Conservation (phyloP, 2,888 invertebrate genomes). For the Gymnocheta viridis region DNA sequence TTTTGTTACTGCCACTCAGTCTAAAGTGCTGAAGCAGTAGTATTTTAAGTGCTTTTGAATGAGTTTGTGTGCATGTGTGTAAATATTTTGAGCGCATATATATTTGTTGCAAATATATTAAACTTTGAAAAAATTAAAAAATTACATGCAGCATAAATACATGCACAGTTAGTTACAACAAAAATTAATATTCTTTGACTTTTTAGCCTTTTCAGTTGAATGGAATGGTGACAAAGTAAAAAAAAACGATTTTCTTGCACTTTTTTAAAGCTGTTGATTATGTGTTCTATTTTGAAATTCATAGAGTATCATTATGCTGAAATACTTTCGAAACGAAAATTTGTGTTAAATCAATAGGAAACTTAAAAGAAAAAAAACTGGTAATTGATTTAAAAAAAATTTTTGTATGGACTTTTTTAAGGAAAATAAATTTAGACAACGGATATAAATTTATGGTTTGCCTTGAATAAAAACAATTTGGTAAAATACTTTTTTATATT, state of each 20-base stretch:
- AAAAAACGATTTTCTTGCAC: conserved; percentile 30
- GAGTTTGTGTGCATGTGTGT: background rate
- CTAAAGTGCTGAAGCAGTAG: conserved; percentile 59
- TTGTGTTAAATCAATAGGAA: conserved; percentile 35
- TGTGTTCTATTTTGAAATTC: background rate
- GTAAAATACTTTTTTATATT: background rate
- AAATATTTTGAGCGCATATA: background rate
- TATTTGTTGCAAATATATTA: conserved; percentile 23
- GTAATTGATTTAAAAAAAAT: too few species aligned
- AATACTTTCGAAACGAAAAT: conserved; percentile 1
- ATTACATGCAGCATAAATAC: conserved; percentile 30
- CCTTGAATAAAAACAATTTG: background rate
- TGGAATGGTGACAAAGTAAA: conserved; percentile 34
- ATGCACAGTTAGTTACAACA: conserved; percentile 24
- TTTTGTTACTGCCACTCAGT: background rate
- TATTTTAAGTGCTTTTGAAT: conserved; percentile 43
- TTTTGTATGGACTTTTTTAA: too few species aligned
- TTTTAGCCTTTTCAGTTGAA: conserved; percentile 46
- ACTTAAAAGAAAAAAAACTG: background rate
- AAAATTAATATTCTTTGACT: conserved; percentile 36
- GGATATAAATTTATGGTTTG: conserved; percentile 12
- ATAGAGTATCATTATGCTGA: conserved; percentile 4
- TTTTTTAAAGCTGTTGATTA: conserved; percentile 30
- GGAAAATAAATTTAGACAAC: too few species aligned
- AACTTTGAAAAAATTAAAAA: conserved; percentile 33